Conservation (phyloP, 2,888 invertebrate genomes). For the Andrena bucephala region DNA sequence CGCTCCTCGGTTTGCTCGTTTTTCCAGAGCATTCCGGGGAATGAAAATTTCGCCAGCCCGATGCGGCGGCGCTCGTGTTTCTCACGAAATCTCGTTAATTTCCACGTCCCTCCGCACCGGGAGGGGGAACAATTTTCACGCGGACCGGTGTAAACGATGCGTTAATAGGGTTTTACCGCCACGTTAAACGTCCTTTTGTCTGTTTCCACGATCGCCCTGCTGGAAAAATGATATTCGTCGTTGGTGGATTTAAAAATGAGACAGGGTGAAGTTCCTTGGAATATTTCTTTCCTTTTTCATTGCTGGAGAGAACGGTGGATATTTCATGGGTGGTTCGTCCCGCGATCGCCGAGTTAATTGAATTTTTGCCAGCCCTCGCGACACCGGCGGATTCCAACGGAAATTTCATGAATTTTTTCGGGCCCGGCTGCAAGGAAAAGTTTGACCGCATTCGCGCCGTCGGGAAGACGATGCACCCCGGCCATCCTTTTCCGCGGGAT, state of each 20-base stretch:
- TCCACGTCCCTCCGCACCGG: not conserved
- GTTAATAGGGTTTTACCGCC: not conserved
- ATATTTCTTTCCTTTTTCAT: not conserved
- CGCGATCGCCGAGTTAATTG: constrained; percentile 11
- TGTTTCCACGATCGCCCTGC: not conserved
- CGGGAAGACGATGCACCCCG: no score
- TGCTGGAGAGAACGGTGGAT: not conserved
- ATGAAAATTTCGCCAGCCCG: constrained; percentile 15
- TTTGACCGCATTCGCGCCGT: not conserved
- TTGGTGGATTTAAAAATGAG: not conserved
- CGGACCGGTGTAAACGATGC: not conserved
- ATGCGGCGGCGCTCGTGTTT: not conserved
- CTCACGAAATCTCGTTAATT: constrained; percentile 43
- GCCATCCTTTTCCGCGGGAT: not conserved
- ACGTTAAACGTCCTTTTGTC: not conserved
- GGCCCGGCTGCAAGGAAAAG: not conserved
- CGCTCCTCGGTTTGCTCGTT: not conserved
- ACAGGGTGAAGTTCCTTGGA: not conserved
- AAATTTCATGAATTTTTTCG: constrained; percentile 18
- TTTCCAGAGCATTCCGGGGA: not conserved
- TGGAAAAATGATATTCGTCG: not conserved
- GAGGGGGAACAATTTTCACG: not conserved
- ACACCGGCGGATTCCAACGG: not conserved
- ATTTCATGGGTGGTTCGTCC: not conserved
- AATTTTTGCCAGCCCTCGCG: not conserved